These are phyloP conservation scores for Hymenopus coronatus DNA, from an alignment of 2,888 invertebrate genomes.

Conservation along the genomic window DNA sequence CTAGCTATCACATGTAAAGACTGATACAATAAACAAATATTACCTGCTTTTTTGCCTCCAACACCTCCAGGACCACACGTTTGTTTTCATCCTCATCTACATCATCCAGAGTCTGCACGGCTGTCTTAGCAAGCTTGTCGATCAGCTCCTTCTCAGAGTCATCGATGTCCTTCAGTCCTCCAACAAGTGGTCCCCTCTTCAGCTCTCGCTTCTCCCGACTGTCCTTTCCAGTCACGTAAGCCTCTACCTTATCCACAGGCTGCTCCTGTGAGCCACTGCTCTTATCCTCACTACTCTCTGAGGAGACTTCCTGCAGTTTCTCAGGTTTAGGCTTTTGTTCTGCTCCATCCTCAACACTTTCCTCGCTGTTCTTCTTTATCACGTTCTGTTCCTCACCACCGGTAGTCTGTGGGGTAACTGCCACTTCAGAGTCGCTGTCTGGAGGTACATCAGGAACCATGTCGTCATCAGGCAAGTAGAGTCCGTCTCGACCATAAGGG, in stretches of 20 bases:
- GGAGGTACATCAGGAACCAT: neutral
- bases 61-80: conserved; percentile 49
- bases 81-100: conserved; percentile 51
- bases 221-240: neutral
- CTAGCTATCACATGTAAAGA: no score
- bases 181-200: conserved; percentile 34
- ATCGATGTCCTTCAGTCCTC: conserved; percentile 36
- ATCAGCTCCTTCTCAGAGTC: conserved; percentile 40
- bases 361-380: neutral
- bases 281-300: neutral
- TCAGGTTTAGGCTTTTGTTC: neutral
- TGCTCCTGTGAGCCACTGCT: conserved; percentile 2
- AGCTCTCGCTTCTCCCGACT: conserved; percentile 24
- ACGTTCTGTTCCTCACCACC: neutral
- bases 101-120: conserved; percentile 50
- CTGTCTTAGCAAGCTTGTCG: conserved; percentile 49
- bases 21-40: neutral
- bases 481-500: conserved; percentile 11
- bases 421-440: neutral
- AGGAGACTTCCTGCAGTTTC: neutral
- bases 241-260: conserved; percentile 7
- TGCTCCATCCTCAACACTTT: neutral
- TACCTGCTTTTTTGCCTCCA: conserved; percentile 46
- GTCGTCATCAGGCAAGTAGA: conserved; percentile 2
- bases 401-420: neutral